Evolutionary conservation across 2,888 invertebrate genomes (phyloP).

Genomic region (Pterobdella sp.): DNA sequence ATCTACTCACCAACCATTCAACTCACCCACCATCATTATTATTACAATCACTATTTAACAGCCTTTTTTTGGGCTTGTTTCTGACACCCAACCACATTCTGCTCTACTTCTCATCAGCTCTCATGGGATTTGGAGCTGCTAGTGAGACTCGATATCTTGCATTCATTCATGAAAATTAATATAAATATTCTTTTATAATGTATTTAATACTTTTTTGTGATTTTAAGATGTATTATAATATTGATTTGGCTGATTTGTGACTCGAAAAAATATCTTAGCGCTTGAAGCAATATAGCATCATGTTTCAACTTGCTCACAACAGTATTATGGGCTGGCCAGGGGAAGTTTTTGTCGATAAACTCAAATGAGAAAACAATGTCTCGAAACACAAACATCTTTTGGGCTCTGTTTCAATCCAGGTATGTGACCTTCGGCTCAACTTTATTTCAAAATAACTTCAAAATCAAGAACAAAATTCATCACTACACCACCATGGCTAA

Average conservation of each 20-base stretch:
- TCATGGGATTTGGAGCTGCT: conserved; percentile 84
- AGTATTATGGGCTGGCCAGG: conserved; percentile 90
- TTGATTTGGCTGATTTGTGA: neutral
- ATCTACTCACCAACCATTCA: too few relatives aligned
- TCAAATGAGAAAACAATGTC: conserved; percentile 79
- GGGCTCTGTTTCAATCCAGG: conserved; percentile 90
- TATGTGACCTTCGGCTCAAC: conserved; percentile 44
- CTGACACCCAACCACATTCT: conserved; percentile 73
- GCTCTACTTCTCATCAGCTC: conserved; percentile 72
- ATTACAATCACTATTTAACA: conserved; percentile 50
- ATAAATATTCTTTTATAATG: neutral
- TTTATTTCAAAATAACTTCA: neutral
- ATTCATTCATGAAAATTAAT: neutral
- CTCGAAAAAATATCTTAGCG: too few relatives aligned
- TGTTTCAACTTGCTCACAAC: too few relatives aligned
- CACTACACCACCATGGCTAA: neutral
- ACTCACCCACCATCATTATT: too few relatives aligned
- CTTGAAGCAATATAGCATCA: too few relatives aligned
- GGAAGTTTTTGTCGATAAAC: conserved; percentile 79
- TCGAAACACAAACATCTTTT: conserved; percentile 88
- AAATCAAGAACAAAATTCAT: neutral
- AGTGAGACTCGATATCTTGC: conserved; percentile 41
- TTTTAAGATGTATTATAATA: neutral
- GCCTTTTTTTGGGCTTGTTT: conserved; percentile 81
- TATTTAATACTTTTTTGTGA: neutral